phyloP scores from a whole-genome alignment of 2,888 invertebrate genomes.

The Caenorhabditis angaria region DNA sequence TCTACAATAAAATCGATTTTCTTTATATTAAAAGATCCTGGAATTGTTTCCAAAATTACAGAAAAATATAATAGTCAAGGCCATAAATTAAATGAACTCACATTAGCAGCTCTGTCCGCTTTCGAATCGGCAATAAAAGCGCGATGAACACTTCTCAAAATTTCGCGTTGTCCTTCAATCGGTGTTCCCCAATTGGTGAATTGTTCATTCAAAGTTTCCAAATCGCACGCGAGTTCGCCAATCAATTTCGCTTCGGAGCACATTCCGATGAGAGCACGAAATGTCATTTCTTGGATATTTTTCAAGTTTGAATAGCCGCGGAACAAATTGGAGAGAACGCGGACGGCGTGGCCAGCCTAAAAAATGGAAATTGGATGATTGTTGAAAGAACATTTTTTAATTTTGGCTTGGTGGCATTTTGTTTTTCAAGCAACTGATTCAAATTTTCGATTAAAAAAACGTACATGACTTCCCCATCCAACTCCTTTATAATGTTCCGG shows the following conservation, averaged over 20 bases:
- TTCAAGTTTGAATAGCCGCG: slow-evolving; percentile 87
- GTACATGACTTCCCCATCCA: slow-evolving; percentile 62
- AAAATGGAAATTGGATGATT: slow-evolving; percentile 6
- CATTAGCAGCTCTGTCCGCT: slow-evolving; percentile 66
- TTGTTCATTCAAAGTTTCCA: slow-evolving; percentile 43
- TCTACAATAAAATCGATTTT: slow-evolving; percentile 40
- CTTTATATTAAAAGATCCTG: too few species aligned
- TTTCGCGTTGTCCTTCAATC: slow-evolving; percentile 52
- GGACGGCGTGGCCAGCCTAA: slow-evolving; percentile 70
- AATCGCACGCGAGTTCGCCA: slow-evolving; percentile 43
- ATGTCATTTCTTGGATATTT: slow-evolving; percentile 83
- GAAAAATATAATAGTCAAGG: not conserved
- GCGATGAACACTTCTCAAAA: slow-evolving; percentile 61
- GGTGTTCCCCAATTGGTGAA: slow-evolving; percentile 55
- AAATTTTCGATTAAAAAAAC: not conserved
- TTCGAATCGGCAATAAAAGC: slow-evolving; percentile 78
- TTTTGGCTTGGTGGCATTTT: not conserved
- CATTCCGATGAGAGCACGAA: slow-evolving; percentile 49
- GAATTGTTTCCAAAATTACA: not conserved
- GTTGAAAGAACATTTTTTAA: not conserved
- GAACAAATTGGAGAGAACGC: slow-evolving; percentile 87
- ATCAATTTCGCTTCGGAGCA: slow-evolving; percentile 45
- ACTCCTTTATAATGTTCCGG: slow-evolving; percentile 53
- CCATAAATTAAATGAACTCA: slow-evolving; percentile 21
- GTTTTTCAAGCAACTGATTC: not conserved